Evolutionary conservation across 2,797 vertebrate genomes (phyloP), one percentile per base, ranked within the genome.

Genomic region (Paramormyrops hopkinsi): DNA sequence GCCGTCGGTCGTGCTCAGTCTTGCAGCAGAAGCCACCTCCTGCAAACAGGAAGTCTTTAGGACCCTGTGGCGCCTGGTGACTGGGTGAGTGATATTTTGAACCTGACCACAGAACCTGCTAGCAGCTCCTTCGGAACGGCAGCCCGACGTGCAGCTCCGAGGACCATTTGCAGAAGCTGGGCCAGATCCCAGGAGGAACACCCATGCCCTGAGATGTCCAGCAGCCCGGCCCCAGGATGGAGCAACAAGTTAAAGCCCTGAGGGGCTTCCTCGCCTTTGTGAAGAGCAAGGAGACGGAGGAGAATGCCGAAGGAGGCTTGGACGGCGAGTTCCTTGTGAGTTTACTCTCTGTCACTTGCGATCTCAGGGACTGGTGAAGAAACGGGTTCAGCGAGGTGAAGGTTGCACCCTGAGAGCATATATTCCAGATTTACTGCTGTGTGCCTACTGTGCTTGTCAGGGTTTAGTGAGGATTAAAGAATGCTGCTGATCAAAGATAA

Each of bases 41-140:
- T 73, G 25, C 19, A 76, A 92, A 90, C 92, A 33, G 90, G 56
- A 94, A 95, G 95, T 94, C 92, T 85, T 93, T 95, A 95, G 95
- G 95, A 96, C 96, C 95, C 96, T 90, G 94, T 90, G 91, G 92
- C 94, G 92, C 89, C 86, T 33, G 92, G 92, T 91, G 62, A 37
- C 48, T 83, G 29, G 88, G 14, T 85, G 86, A 62, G 76, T 88
- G 94, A 92, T 94, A 93, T 91, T 94, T 95, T 94, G 92, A 94
- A 90, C 94, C 94, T 96, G 96, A 94, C 96, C 96, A 95, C 95
- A 96, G 91, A 96, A 94, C 94, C 94, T 96, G 96, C 96, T 95
- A 93, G 94, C 92, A 97, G 94, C 69, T 98, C 99, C 98, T 97
- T 97, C 98, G 95, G 96, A 94, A 92, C 90, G 93, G 95, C 94